Percentiles rank a stretch among this genome's conserved stretches.
phyloP scores from a whole-genome alignment of 2,888 invertebrate species.

The Pterostichus madidus region DNA sequence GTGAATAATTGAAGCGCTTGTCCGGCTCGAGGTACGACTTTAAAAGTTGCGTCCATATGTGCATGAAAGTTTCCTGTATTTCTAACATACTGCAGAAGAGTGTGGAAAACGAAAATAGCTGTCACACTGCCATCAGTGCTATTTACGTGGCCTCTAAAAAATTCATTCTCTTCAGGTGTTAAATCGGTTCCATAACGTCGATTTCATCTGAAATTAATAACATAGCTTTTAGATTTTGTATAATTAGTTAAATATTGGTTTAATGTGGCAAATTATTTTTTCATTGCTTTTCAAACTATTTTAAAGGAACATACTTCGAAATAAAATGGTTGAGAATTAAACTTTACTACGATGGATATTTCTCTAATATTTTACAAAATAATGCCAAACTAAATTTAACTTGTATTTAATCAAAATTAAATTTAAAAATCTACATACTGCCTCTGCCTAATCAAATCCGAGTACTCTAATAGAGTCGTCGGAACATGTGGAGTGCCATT shows the following conservation, averaged over 20 bases:
- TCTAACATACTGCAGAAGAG: neutral
- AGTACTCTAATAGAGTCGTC: neutral
- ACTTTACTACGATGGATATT: no score
- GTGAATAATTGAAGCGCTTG: neutral
- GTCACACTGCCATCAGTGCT: neutral
- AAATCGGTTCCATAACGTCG: no score
- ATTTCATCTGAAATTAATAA: no score
- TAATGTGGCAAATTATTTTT: no score
- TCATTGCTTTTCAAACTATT: no score
- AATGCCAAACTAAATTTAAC: no score
- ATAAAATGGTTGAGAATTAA: no score
- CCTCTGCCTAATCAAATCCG: neutral
- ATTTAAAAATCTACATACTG: neutral
- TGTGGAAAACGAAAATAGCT: neutral
- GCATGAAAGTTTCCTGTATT: neutral
- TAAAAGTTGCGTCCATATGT: constrained; percentile 12
- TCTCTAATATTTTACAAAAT: no score
- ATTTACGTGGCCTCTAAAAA: constrained; percentile 10
- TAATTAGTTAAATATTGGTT: no score
- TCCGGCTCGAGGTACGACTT: neutral
- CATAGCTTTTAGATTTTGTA: no score
- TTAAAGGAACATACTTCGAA: no score
- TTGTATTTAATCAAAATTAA: no score
- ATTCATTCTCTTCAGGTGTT: neutral
- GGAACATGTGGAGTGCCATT: neutral